Percentiles rank a stretch among this genome's conserved stretches.
phyloP scores from a whole-genome alignment of 2,888 invertebrate species.

The Drosophila ezoana region DNA sequence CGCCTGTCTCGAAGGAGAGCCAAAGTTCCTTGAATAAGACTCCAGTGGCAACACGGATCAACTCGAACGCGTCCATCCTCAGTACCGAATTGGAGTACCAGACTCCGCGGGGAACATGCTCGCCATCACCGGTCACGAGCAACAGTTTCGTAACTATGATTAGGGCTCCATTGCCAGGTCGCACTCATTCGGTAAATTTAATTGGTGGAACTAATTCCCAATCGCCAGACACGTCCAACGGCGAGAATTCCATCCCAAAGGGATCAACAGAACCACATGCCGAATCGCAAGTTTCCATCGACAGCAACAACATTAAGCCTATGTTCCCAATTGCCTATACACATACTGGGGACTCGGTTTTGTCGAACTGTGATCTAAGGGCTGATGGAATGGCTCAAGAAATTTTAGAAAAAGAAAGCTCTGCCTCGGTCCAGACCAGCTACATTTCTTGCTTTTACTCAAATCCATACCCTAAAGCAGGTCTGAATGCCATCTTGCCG shows the following conservation, averaged over 20 bases:
- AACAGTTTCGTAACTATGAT: not conserved
- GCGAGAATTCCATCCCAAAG: not conserved
- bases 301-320: not conserved
- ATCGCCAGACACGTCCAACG: no score
- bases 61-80: not conserved
- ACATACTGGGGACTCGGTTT: not conserved
- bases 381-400: not conserved
- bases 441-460: not conserved
- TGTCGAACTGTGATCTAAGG: not conserved
- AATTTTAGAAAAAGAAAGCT: fast-evolving
- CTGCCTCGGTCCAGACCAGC: not conserved
- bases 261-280: not conserved
- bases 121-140: not conserved
- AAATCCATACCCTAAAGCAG: no score
- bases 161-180: not conserved
- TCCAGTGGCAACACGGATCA: fast-evolving
- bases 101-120: not conserved
- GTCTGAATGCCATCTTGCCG: no score
- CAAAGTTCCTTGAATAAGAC: not conserved
- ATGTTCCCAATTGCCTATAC: not conserved
- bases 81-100: not conserved
- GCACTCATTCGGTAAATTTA: no score
- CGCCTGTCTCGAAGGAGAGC: not conserved
- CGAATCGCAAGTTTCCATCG: not conserved
- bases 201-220: no score